Evolutionary conservation across 2,113 vertebrate genomes (phyloP), one percentile per base, ranked within the genome.

Genomic region (Ictidomys tridecemlineatus): DNA sequence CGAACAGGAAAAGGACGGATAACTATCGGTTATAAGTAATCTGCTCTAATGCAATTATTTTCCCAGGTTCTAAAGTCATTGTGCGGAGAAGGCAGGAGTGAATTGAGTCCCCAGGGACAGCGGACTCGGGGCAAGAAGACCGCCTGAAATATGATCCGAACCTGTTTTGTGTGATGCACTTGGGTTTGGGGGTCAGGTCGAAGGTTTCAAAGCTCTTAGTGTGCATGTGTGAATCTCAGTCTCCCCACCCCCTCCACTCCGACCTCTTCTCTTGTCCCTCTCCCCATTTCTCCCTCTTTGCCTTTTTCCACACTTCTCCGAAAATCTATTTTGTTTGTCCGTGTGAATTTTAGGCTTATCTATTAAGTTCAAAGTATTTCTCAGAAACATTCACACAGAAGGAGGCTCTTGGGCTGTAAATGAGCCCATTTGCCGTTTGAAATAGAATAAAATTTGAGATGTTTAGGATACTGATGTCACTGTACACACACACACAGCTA

Each of bases 11-110:
- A 96, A 87, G 98, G 98, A 98, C 89, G 93, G 97, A 96, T 65
- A 98, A 98, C 96, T 85, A 79, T 87, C 92, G 97, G 85, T 89
- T 93, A 86, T 97, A 77, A 97, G 82, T 96, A 92, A 97, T 97
- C 98, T 94, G 94, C 97, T 89, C 80, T 67, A 97, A 98, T 98
- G 97, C 94, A 97, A 92, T 98, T 96, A 90, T 97, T 98, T 98
- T 83, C 56, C 94, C 42, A 89, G 94, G 96, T 96, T 96, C 95
- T 92, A 67, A 65, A 5, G 97, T 94, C 97, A 1, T 82, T 85
- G 93, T 39, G 77, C 58, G 22, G 78, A 67, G 94, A 96, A 96
- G 89, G 85, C 97, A 78, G 82, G 48, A 96, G 97, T 90, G 93
- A 95, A 94, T 96, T 26, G 69, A 97, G 86, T 72, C 5, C 30